A percentile compares a stretch with the other conserved stretches of the same genome.
These are phyloP conservation scores for human (Homo sapiens) DNA, from an alignment of 2,113 vertebrate genomes.

Conservation along the genomic window DNA sequence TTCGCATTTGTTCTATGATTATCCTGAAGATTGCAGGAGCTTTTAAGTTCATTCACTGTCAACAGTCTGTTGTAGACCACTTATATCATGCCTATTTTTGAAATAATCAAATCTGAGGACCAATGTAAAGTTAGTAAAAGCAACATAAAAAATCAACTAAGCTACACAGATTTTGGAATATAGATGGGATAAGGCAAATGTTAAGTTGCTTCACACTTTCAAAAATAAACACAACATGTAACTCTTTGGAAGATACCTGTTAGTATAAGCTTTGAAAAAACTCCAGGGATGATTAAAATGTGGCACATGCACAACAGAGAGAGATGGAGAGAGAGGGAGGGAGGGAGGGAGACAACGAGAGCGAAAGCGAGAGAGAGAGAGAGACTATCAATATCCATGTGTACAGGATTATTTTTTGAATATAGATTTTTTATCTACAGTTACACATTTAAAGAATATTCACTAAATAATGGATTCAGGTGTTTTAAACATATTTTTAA, in stretches of 20 bases:
- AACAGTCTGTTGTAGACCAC: background rate
- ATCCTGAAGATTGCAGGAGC: background rate
- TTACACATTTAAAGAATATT: background rate
- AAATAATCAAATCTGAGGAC: background rate
- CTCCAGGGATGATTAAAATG: background rate
- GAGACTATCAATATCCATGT: background rate
- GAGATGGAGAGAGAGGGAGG: no score
- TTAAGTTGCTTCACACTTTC: background rate
- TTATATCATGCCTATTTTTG: background rate
- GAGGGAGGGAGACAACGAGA: no score
- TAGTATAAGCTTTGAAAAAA: background rate
- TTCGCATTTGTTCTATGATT: background rate
- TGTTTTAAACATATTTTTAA: conserved; percentile 42
- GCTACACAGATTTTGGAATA: background rate
- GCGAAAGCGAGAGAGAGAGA: no score
- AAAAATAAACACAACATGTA: background rate
- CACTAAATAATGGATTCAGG: background rate
- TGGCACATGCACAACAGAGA: background rate
- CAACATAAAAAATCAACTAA: background rate
- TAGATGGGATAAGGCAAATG: background rate
- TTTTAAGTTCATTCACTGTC: background rate
- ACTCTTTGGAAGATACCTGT: background rate
- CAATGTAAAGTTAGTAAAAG: background rate
- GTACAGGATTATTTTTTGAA: background rate
- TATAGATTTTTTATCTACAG: conserved; percentile 35